A percentile compares a stretch with the other conserved stretches of the same genome.
Conservation (phyloP, 2,113 vertebrate species). For the Spizaetus ornatus region DNA sequence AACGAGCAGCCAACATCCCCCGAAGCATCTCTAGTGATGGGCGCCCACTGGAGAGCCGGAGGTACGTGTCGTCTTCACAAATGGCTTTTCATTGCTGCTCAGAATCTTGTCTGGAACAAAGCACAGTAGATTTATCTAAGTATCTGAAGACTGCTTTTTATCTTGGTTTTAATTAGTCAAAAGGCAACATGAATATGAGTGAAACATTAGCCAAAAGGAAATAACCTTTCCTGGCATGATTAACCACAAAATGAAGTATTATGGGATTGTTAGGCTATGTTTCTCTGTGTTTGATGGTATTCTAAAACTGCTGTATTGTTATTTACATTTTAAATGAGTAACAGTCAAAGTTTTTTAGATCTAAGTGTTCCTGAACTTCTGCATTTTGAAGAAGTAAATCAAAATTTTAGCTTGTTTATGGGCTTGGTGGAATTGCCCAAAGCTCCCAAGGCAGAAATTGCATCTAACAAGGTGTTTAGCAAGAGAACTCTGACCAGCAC, state of each 20-base stretch:
- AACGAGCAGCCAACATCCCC: conserved; percentile 85
- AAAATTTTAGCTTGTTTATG: neutral
- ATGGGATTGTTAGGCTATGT: neutral
- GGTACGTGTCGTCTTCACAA: conserved; percentile 56
- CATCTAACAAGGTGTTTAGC: neutral
- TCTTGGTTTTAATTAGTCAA: neutral
- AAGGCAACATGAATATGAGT: neutral
- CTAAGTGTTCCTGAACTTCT: neutral
- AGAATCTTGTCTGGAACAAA: neutral
- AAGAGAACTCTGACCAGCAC: neutral
- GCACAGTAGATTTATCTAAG: neutral
- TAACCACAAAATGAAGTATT: neutral
- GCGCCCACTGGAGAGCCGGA: conserved; percentile 84
- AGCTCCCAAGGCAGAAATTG: neutral
- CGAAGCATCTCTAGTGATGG: conserved; percentile 94
- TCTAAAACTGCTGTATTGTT: neutral
- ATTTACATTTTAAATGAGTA: neutral
- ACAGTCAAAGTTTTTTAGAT: neutral
- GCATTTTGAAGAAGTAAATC: neutral
- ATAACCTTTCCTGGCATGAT: neutral
- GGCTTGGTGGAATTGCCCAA: neutral
- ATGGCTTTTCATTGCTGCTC: neutral
- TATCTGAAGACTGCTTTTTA: neutral
- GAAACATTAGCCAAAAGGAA: neutral
- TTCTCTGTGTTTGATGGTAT: neutral